Base-by-base conservation (phyloP, 2,888 invertebrate genomes). In the Catotricha subobsoleta region DNA sequence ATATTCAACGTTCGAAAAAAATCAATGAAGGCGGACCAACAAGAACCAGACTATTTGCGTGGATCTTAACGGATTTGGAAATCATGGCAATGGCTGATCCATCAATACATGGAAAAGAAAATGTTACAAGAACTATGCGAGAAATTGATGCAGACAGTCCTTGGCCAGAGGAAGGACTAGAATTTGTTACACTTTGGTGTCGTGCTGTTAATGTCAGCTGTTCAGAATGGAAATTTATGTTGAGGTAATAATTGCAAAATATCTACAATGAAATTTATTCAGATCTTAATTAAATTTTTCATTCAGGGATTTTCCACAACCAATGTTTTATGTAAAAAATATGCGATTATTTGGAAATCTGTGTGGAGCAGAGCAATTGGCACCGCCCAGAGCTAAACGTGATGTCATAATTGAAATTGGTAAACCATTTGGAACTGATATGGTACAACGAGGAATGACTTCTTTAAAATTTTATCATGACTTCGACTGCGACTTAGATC, bases 391-490 rank as follows among this genome's bases (percentile, higher is more conserved):
- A 0, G 62, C 64, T 1, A 60, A 58, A 43, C 57, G 63, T 2
- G 62, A 63, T 44, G 60, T 62, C 5, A 46, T 49, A 47, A 79
- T 76, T 3, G 84, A 87, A 41, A 67, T 69, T 30, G 90, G 87
- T 1, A 72, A 72, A 13, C 92, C 94, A 0, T 97, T 90, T 74
- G 80, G 80, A 16, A 68, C 73, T 13, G 72, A 75, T 47, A 69
- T 72, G n/a, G 72, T 98, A 10, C 82, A 92, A 58, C 71, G 97
- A 42, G 80, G 81, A 48, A 90, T 98, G 83, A 82, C 90, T 39
- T 79, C 94, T 0, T 67, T 97, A 31, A 98, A 98, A 64, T 95
- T 90, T 67, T 98, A 92, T 65, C 92, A 98, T 64, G 97, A 98
- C 62, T 73, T 98, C 43, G 91, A 90, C 61, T 90, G 90, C 66